Base-by-base conservation (phyloP, 1,140 invertebrate genomes). In the Ceratina australensis region DNA sequence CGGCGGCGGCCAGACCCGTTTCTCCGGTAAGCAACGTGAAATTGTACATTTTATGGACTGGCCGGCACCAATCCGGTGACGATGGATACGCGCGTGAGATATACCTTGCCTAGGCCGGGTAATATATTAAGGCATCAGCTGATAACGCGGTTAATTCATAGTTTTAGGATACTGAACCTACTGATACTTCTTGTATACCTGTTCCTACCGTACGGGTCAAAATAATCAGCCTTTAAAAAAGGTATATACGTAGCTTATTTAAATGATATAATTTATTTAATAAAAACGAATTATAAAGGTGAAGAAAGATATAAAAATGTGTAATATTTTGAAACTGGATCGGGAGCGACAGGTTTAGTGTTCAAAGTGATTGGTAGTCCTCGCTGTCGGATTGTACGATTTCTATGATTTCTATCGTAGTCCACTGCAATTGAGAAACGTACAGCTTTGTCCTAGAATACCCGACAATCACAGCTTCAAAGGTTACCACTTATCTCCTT, bases 1-100 rank as follows among this genome's bases (percentile, higher is more conserved):
- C 73, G 79, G 78, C 33, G 33, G 33, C 33, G 33, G 33, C 7
- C 79, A 56, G 74, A 60, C 77, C 33, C 63, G 76, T 81, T 84
- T 81, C 72, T 74, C 68, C 80, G 73, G 77, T 60, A 67, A 68
- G 65, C 71, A 77, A 81, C 63, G 60, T 76, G 66, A 79, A 72
- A 84, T 83, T 66, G 73, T 74, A 87, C 54, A 83, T 76, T 77
- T 81, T 69, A 61, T 68, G 47, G 56, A 57, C 60, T 24, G 52
- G 63, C 4, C 72, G 42, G 52, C 28, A 59, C 26, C 64, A 52
- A 76, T 66, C 24, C 47, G 61, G 71, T 18, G 47, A 33, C 71
- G n/a, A 60, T 65, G 65, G 66, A 76, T 68, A 76, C 16, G 28
- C 47, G 28, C 16, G 61, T 74, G 52, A 66, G 66, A 63, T 50